Percentiles rank a stretch among this genome's conserved stretches.
phyloP scores from a whole-genome alignment of 2,888 invertebrate genomes.

The Phengaris arion region DNA sequence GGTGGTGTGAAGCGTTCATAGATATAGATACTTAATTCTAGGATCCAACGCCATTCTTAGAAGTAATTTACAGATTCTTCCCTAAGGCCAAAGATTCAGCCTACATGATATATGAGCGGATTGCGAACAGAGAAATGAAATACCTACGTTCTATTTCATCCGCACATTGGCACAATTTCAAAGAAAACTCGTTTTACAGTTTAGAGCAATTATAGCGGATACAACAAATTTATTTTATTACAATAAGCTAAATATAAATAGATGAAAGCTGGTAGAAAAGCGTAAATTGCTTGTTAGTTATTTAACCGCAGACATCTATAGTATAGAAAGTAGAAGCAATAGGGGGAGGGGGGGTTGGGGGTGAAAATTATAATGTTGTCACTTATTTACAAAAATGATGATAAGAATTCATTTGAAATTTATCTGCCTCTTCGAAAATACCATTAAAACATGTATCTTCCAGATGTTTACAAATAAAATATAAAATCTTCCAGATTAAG shows the following conservation, averaged over 20 bases:
- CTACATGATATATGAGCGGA: conserved; percentile 23
- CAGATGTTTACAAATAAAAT: too few relatives aligned
- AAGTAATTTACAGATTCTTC: background rate
- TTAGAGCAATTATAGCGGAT: conserved; percentile 17
- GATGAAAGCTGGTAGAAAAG: background rate
- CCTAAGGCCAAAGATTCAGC: background rate
- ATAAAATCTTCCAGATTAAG: too few relatives aligned
- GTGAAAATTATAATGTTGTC: too few relatives aligned
- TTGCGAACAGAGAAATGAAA: background rate
- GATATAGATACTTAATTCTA: too few relatives aligned
- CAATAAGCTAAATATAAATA: conserved; percentile 15
- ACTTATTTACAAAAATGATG: too few relatives aligned
- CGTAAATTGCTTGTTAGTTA: background rate
- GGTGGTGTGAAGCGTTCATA: too few relatives aligned
- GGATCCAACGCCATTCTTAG: background rate
- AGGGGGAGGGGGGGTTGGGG: too few relatives aligned
- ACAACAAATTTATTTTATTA: conserved; percentile 5
- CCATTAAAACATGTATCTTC: too few relatives aligned
- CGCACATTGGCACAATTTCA: conserved; percentile 42
- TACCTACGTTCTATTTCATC: conserved; percentile 33
- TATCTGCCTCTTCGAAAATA: too few relatives aligned
- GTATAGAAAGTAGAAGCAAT: too few relatives aligned
- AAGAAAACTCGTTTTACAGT: conserved; percentile 30
- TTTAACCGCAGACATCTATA: background rate
- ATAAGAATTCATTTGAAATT: too few relatives aligned